Percentiles rank a stretch among this genome's conserved stretches.
These are phyloP conservation scores for Minunthozetes semirufus DNA, from an alignment of 2,888 invertebrate genomes.

Conservation along the genomic window DNA sequence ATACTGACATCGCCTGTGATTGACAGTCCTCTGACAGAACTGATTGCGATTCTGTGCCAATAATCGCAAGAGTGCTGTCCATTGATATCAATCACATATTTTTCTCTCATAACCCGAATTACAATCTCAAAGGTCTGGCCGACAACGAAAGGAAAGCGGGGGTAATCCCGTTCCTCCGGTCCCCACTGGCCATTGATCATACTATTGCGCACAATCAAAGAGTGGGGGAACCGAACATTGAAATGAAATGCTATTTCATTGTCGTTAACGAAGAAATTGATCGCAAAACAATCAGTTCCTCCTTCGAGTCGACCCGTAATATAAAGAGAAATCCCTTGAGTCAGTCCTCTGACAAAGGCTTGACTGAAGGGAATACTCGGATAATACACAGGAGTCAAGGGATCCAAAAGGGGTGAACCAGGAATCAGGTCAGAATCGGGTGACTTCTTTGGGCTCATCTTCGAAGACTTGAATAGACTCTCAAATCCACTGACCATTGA, in stretches of 20 bases:
- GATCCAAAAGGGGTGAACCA: no score
- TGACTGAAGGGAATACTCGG: background rate
- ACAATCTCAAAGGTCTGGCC: slow-evolving; percentile 55
- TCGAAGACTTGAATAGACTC: no score
- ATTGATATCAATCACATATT: slow-evolving; percentile 60
- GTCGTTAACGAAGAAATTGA: background rate
- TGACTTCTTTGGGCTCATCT: no score
- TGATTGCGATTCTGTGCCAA: slow-evolving; percentile 56
- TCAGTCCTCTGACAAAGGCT: background rate
- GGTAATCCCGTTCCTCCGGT: slow-evolving; percentile 56
- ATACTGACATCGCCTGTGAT: slow-evolving; percentile 67
- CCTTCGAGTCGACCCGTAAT: slow-evolving; percentile 13
- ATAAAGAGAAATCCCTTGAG: background rate
- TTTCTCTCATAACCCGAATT: slow-evolving; percentile 55
- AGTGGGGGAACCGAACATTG: slow-evolving; percentile 69
- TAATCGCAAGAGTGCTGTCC: slow-evolving; percentile 62
- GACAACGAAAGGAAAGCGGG: slow-evolving; percentile 54
- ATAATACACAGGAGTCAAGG: no score
- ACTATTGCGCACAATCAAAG: slow-evolving; percentile 69
- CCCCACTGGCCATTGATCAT: slow-evolving; percentile 64
- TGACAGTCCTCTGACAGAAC: slow-evolving; percentile 59
- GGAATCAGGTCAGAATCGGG: no score
- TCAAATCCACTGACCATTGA: no score
- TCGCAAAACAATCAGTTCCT: background rate
- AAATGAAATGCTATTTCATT: slow-evolving; percentile 68